Base-by-base conservation (phyloP, 2,888 invertebrate genomes). In the Drosophila kokeensis region DNA sequence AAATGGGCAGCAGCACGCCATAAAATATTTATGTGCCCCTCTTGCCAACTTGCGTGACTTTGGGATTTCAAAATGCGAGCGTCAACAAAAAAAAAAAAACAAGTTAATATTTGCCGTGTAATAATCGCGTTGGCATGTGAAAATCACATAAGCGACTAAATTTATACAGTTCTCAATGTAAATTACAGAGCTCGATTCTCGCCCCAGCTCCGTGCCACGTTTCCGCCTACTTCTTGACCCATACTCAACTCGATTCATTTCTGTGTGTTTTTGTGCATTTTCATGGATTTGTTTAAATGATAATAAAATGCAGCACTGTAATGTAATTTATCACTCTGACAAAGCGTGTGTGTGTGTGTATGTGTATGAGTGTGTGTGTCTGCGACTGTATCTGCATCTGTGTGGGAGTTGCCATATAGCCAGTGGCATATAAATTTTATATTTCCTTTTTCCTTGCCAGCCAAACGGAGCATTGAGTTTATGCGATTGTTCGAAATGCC, bases 291-390 rank as follows among this genome's bases (percentile, higher is more conserved):
- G 69, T 73, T 77, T 75, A 66, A 84, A 76, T 76, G 85, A 82
- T 87, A 87, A 81, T 85, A 81, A 85, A 85, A 85, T 85, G 81
- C 85, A 81, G 76, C 69, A 64, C 42, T 52, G 55, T 55, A 71
- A 72, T 76, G 62, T 81, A 81, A 85, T 85, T 85, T 85, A 87
- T 85, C 79, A 82, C 68, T 70, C n/a, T 24, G 30, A 18, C 32
- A 62, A 27, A 18, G 40, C 30, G 36, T 8, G 54, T 38, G 29
- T 13, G 30, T 29, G 32, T 40, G n/a, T 40, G 29, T 45, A 6
- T 11, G 50, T 21, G 42, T 42, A 32, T 38, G 40, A n/a, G 32
- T 24, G 45, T 18, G 50, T 54, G 30, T 36, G 48, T 40, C 24
- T 32, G 40, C 38, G 11, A 3, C 53, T 24, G 40, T 49, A 36